Evolutionary conservation across 1,140 invertebrate genomes (phyloP).

Genomic region (Ganaspis sp.): DNA sequence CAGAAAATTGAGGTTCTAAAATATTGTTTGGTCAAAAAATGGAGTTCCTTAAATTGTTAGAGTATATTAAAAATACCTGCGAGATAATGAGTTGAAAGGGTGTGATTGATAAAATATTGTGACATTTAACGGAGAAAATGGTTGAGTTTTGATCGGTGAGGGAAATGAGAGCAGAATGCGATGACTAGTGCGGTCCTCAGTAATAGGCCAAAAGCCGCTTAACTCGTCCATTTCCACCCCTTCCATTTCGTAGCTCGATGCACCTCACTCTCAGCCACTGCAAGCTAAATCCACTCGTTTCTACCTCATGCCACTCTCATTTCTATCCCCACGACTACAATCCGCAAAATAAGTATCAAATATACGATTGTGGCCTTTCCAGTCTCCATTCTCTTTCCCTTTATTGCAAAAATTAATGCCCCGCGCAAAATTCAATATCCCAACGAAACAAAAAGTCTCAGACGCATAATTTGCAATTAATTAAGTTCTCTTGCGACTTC

Average conservation of each 20-base stretch:
- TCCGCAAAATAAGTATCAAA: conserved; percentile 17
- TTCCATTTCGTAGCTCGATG: conserved; percentile 17
- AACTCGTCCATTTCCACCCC: conserved; percentile 42
- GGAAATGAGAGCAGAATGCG: conserved; percentile 56
- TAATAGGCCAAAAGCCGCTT: conserved; percentile 69
- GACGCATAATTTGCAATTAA: no score
- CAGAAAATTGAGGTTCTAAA: no score
- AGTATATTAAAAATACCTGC: no score
- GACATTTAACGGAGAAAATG: conserved; percentile 51
- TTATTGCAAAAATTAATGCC: background rate
- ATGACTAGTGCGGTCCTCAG: conserved; percentile 54
- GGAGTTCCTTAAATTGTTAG: no score
- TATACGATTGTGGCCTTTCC: background rate
- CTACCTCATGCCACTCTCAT: background rate
- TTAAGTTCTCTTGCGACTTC: no score
- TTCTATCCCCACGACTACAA: background rate
- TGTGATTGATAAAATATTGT: background rate
- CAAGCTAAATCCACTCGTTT: conserved; percentile 4
- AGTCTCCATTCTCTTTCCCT: background rate
- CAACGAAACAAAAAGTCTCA: no score
- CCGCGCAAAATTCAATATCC: no score
- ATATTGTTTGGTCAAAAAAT: no score
- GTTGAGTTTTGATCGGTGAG: conserved; percentile 55
- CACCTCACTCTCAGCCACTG: background rate
- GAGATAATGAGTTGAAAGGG: background rate